Conservation (phyloP, 2,113 vertebrate species). For the Athene noctua region DNA sequence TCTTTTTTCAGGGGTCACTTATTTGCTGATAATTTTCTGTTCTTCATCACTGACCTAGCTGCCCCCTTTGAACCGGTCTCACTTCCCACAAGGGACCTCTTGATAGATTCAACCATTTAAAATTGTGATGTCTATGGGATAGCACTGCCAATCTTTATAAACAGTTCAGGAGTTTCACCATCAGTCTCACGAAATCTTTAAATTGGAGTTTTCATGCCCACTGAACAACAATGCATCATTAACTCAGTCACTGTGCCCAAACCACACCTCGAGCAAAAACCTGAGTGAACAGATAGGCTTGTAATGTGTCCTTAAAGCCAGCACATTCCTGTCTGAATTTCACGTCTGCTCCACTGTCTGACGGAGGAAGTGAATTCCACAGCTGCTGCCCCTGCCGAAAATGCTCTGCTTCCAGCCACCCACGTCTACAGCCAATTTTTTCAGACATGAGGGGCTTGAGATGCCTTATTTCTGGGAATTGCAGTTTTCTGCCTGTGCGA, state of each 20-base stretch:
- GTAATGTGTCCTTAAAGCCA: neutral
- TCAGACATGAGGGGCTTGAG: neutral
- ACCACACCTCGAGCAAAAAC: neutral
- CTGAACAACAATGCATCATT: neutral
- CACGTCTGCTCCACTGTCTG: neutral
- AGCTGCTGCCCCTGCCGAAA: neutral
- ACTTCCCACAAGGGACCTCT: neutral
- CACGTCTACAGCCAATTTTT: neutral
- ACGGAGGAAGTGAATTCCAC: constrained; percentile 5
- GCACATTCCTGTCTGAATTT: constrained; percentile 25
- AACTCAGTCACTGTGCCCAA: neutral
- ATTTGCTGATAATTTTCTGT: neutral
- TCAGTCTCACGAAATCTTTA: neutral
- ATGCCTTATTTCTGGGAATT: neutral
- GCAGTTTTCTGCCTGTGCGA: neutral
- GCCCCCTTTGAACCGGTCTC: neutral
- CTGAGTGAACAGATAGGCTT: neutral
- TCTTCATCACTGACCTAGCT: neutral
- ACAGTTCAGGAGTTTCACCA: neutral
- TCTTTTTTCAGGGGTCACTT: neutral
- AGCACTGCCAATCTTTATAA: neutral
- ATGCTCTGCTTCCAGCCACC: neutral
- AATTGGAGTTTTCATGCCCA: neutral
- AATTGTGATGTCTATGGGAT: neutral
- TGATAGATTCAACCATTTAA: neutral